Percentiles rank a stretch among this genome's conserved stretches.
These are phyloP conservation scores for Lordiphosa stackelbergi DNA, from an alignment of 1,140 invertebrate species.

Conservation along the genomic window DNA sequence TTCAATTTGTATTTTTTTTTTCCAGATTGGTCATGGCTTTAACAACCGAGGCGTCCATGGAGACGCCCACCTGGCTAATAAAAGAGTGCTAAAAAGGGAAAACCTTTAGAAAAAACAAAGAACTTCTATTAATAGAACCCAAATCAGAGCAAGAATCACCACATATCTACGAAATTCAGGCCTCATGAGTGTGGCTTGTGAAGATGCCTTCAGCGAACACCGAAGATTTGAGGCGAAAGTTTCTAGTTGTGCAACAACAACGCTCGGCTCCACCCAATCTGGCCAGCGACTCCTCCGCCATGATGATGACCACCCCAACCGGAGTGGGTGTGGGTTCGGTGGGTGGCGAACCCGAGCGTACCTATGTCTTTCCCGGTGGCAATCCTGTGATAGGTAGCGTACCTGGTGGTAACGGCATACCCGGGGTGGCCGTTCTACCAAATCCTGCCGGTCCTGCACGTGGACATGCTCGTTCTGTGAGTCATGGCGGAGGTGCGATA, in stretches of 20 bases:
- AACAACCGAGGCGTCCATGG: slow-evolving; percentile 17
- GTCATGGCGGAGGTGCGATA: slow-evolving; percentile 83
- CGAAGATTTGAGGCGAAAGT: slow-evolving; percentile 77
- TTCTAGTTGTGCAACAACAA: slow-evolving; percentile 74
- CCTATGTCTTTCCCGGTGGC: slow-evolving; percentile 79
- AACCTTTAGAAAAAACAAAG: background rate
- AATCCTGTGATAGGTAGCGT: slow-evolving; percentile 53
- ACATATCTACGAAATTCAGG: slow-evolving; percentile 25
- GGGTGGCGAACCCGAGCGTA: slow-evolving; percentile 79
- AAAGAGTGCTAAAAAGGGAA: background rate
- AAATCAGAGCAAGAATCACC: too few relatives aligned
- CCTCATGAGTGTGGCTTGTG: slow-evolving; percentile 68
- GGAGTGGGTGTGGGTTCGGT: slow-evolving; percentile 2
- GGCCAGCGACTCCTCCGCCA: slow-evolving; percentile 9
- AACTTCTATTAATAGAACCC: slow-evolving; percentile 4
- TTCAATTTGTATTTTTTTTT: background rate
- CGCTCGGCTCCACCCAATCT: slow-evolving; percentile 68
- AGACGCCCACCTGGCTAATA: slow-evolving; percentile 6
- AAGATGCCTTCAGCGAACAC: slow-evolving; percentile 75
- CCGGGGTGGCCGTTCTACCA: slow-evolving; percentile 54
- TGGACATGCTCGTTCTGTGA: slow-evolving; percentile 87
- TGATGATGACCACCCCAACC: slow-evolving; percentile 31
- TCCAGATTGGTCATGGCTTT: slow-evolving; percentile 30
- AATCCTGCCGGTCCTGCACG: slow-evolving; percentile 59
- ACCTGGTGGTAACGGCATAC: slow-evolving; percentile 50